Percentiles rank a stretch among this genome's conserved stretches.
Conservation (phyloP, 2,113 vertebrate species). For the Rhipidura dahli region DNA sequence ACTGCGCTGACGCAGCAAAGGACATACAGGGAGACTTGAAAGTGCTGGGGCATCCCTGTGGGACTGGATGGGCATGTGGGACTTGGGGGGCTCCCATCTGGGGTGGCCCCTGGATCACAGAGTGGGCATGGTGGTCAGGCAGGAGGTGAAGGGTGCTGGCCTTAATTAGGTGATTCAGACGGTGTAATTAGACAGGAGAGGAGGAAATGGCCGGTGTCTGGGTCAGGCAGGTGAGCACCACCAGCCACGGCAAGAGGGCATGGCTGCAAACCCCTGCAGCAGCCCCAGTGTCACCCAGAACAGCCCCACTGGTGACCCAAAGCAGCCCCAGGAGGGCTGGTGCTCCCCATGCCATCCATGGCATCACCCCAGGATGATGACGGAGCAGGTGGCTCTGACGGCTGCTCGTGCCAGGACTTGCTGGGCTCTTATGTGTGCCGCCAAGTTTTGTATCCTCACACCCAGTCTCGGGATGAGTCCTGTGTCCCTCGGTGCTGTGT, state of each 20-base stretch:
- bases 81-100: rapidly evolving
- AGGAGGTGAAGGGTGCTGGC: neutral
- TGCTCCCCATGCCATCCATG: rapidly evolving
- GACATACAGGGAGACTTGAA: rapidly evolving
- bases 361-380: neutral
- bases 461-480: neutral
- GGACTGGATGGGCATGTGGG: neutral
- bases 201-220: neutral
- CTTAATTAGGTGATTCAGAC: neutral
- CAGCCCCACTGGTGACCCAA: neutral
- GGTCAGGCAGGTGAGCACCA: neutral
- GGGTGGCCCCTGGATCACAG: neutral
- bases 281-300: neutral
- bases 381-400: rapidly evolving
- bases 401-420: neutral
- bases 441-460: neutral
- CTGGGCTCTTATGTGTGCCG: rapidly evolving
- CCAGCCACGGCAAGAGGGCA: rapidly evolving
- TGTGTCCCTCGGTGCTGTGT: rapidly evolving
- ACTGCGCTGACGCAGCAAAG: neutral
- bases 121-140: rapidly evolving
- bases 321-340: neutral
- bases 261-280: neutral
- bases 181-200: neutral
- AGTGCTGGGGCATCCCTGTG: neutral